phyloP scores from a whole-genome alignment of 2,113 vertebrate genomes.

The Trinectes maculatus region DNA sequence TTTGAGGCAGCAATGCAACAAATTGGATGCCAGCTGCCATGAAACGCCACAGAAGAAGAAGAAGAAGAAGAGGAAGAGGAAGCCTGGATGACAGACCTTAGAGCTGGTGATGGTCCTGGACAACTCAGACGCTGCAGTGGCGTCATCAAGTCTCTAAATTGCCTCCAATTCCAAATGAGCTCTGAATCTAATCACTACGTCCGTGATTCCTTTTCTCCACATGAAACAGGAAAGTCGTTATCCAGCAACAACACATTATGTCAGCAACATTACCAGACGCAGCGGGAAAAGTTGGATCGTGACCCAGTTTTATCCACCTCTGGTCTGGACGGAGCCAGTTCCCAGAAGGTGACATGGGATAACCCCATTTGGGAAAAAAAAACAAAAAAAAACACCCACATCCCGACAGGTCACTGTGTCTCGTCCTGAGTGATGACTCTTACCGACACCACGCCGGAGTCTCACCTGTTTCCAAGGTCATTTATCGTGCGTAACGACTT shows the following conservation, averaged over 20 bases:
- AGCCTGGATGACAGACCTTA: constrained; percentile 31
- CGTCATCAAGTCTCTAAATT: constrained; percentile 56
- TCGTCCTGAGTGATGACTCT: constrained; percentile 13
- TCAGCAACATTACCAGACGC: constrained; percentile 41
- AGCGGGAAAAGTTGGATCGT: constrained; percentile 25
- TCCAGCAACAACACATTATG: constrained; percentile 47
- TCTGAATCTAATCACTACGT: constrained; percentile 51
- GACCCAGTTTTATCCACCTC: constrained; percentile 58
- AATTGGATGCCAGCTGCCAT: no score
- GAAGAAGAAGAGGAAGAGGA: not conserved
- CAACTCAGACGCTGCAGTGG: constrained; percentile 36
- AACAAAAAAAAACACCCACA: not conserved
- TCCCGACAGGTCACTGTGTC: constrained; percentile 21
- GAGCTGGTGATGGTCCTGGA: constrained; percentile 5
- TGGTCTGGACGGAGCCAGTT: constrained; percentile 23
- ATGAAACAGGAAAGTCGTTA: constrained; percentile 63
- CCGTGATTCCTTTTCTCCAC: constrained; percentile 51
- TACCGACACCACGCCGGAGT: constrained; percentile 7
- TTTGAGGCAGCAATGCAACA: no score
- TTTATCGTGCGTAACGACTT: constrained; percentile 30
- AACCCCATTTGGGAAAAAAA: constrained; percentile 24
- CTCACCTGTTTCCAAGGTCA: constrained; percentile 48
- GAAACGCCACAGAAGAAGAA: not conserved
- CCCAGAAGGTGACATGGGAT: constrained; percentile 11
- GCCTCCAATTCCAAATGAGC: constrained; percentile 57